Conservation (phyloP, 1,140 invertebrate genomes). For the Ectropis grisescens region DNA sequence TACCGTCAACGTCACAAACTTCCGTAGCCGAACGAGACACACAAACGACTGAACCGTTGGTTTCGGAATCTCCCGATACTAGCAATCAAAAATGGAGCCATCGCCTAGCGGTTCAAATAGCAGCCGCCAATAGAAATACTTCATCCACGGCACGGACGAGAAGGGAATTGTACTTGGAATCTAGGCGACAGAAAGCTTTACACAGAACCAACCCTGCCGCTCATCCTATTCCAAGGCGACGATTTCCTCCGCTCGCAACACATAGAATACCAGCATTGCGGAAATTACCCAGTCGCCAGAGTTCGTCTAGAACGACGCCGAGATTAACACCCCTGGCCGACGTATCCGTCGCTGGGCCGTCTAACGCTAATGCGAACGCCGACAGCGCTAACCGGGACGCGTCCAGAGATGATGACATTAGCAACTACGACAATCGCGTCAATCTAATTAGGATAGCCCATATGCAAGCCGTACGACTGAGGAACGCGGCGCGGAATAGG, state of each 20-base stretch:
- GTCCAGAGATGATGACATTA: slow-evolving; percentile 24
- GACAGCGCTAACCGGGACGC: slow-evolving; percentile 17
- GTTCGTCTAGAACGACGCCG: slow-evolving; percentile 1
- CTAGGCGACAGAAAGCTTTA: slow-evolving; percentile 45
- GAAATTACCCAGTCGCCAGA: slow-evolving; percentile 18
- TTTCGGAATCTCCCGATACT: slow-evolving; percentile 11
- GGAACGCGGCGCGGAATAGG: slow-evolving; percentile 42
- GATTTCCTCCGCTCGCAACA: slow-evolving; percentile 34
- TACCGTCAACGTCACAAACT: slow-evolving; percentile 4
- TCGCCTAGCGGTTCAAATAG: slow-evolving; percentile 57
- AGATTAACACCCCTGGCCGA: slow-evolving; percentile 11
- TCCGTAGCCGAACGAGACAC: slow-evolving; percentile 1
- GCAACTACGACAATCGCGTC: slow-evolving; percentile 44
- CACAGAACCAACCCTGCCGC: slow-evolving; percentile 52
- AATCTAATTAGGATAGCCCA: slow-evolving; percentile 55
- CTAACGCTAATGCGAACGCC: slow-evolving; percentile 13
- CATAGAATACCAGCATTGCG: slow-evolving; percentile 51
- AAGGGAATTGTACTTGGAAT: slow-evolving; percentile 50
- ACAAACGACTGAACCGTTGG: slow-evolving; percentile 1
- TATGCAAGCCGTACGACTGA: slow-evolving; percentile 41
- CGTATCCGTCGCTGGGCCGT: slow-evolving; percentile 34
- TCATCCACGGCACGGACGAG: slow-evolving; percentile 51
- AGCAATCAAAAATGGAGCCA: slow-evolving; percentile 40
- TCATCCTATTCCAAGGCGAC: slow-evolving; percentile 45
- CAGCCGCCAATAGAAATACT: slow-evolving; percentile 55